Percentiles rank a stretch among this genome's conserved stretches.
Evolutionary conservation across 2,888 invertebrate genomes (phyloP).

Genomic region (Willowsia nigromaculata): DNA sequence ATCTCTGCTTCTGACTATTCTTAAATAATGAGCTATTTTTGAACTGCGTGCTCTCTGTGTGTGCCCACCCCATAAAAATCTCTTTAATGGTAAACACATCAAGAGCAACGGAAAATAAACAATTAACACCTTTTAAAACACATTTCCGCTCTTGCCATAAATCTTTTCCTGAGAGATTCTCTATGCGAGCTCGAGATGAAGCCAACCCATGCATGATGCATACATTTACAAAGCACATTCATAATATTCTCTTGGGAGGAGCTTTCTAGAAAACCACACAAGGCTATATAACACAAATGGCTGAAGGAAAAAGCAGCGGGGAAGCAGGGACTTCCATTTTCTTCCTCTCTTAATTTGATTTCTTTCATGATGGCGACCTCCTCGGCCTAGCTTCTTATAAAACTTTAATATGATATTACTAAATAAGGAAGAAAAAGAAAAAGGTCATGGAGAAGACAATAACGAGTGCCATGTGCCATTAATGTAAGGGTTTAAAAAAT

Average conservation of each 20-base stretch:
- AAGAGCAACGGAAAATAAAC: slow-evolving; percentile 54
- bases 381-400: background rate
- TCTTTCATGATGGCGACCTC: background rate
- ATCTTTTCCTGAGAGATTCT: slow-evolving; percentile 1
- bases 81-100: slow-evolving; percentile 47
- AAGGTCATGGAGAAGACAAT: background rate
- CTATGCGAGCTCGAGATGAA: background rate
- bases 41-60: background rate
- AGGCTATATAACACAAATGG: background rate
- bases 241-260: background rate
- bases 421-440: background rate
- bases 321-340: background rate
- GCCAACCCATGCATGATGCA: background rate
- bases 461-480: background rate
- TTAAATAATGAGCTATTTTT: background rate
- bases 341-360: slow-evolving; percentile 8
- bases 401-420: background rate
- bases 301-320: background rate
- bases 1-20: background rate
- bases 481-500: no score
- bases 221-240: slow-evolving; percentile 7
- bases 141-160: slow-evolving; percentile 36
- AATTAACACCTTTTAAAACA: slow-evolving; percentile 69
- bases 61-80: background rate
- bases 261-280: background rate